Percentiles rank a stretch among this genome's conserved stretches.
Conservation (phyloP, 2,888 invertebrate species). For the Galeopsomyia nigrocyanea region DNA sequence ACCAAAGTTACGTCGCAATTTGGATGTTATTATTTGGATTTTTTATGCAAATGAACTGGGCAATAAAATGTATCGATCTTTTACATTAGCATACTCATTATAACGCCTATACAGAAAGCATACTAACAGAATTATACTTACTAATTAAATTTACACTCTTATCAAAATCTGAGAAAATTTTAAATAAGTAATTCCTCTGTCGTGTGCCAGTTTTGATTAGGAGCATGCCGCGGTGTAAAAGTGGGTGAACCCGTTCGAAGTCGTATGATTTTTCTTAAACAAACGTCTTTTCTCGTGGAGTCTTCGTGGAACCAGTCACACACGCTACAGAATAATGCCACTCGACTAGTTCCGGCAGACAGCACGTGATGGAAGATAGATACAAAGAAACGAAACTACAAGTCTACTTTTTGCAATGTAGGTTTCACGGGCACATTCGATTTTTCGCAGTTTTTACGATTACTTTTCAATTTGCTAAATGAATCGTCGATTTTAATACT, state of each 20-base stretch:
- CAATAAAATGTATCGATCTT: no score
- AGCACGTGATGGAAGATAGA: constrained; percentile 3
- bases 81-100: no score
- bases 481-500: no score
- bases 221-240: constrained; percentile 14
- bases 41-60: no score
- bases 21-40: no score
- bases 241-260: constrained; percentile 34
- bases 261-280: background rate
- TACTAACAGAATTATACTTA: no score
- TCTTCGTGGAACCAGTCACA: constrained; percentile 29
- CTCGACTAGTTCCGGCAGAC: constrained; percentile 40
- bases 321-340: constrained; percentile 33
- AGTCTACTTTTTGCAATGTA: constrained; percentile 26
- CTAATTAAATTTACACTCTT: no score
- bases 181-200: no score
- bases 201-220: constrained; percentile 23
- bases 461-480: background rate
- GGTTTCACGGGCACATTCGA: constrained; percentile 15
- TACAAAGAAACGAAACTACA: constrained; percentile 28
- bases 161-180: no score
- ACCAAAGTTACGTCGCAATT: no score
- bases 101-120: no score
- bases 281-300: constrained; percentile 7
- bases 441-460: constrained; percentile 16